Base-by-base conservation (phyloP, 1,140 invertebrate species). In the Drosophila prosaltans region DNA sequence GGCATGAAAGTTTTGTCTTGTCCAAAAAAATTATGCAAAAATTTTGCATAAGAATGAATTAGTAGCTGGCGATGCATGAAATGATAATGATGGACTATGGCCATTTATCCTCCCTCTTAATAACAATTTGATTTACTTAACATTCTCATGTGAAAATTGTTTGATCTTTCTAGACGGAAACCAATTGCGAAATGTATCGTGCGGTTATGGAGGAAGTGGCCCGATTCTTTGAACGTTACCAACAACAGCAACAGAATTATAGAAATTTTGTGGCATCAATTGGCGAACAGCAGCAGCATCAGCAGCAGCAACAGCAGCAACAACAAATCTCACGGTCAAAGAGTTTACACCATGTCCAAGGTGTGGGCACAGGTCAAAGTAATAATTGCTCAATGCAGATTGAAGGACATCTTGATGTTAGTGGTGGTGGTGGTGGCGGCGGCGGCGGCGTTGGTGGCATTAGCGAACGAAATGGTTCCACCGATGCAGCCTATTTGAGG, bases 141-240 rank as follows among this genome's bases (percentile, higher is more conserved):
- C 3, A 26, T 9, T 28, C 26, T 30, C 51, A 55, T 28, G 8
- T 10, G 16, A 32, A 43, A 43, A 43, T 48, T 26, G 16, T 24
- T 11, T 10, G n/a, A 7, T 32, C 11, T 55, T 45, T 57, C 3
- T 92, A 97, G 96, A 95, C 95, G 73, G 96, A 96, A 92, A 94
- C 95, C 26, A 96, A 95, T 91, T 94, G 95, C 72, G 94, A 95
- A 90, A 97, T 97, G 96, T 96, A 96, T 91, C 94, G 95, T 78
- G 95, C 95, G 9, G 93, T 97, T 71, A 95, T 97, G 93, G 95
- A 96, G 89, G 95, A 97, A 92, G 95, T 96, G 48, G 94, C 95
- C 16, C 94, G 94, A 36, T 97, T 96, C 91, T 91, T 97, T 74
- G 96, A 96, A 80, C 94, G 95, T 90, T 94, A 95, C 8, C 93